A percentile compares a stretch with the other conserved stretches of the same genome.
Evolutionary conservation across 2,797 vertebrate species (phyloP).

Genomic region (Sebastes flavidus): DNA sequence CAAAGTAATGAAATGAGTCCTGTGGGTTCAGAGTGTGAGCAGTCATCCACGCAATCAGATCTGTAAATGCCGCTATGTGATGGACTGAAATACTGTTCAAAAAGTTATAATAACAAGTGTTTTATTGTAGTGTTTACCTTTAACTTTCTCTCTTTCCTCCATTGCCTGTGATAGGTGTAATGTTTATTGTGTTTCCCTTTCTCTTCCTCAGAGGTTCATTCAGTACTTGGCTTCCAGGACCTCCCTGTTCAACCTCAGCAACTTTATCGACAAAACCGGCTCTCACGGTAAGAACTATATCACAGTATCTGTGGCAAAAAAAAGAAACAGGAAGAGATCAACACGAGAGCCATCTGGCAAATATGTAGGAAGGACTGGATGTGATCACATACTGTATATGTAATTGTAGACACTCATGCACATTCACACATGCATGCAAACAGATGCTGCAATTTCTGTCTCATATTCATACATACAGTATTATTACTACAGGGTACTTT

Average conservation of each 20-base stretch:
- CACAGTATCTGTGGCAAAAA: background rate
- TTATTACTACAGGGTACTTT: background rate
- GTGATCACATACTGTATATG: background rate
- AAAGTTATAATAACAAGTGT: background rate
- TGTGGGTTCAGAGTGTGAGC: background rate
- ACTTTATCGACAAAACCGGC: slow-evolving; percentile 99
- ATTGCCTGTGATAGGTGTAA: background rate
- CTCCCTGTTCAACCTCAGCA: slow-evolving; percentile 98
- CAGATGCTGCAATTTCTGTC: background rate
- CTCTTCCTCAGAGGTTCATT: slow-evolving; percentile 93
- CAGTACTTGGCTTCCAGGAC: slow-evolving; percentile 99
- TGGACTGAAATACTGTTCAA: background rate
- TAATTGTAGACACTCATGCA: background rate
- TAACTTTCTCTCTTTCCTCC: background rate
- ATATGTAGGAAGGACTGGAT: background rate
- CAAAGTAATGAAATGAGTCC: background rate
- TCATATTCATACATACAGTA: background rate
- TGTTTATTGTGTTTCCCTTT: background rate
- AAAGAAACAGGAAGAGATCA: slow-evolving; percentile 6
- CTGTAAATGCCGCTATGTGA: background rate
- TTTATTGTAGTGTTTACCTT: background rate
- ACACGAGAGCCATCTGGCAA: slow-evolving; percentile 22
- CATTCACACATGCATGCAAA: background rate
- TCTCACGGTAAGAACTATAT: slow-evolving; percentile 89
- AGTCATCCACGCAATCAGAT: background rate